Evolutionary conservation across 2,113 vertebrate genomes (phyloP).

Genomic region (Panthera leo): DNA sequence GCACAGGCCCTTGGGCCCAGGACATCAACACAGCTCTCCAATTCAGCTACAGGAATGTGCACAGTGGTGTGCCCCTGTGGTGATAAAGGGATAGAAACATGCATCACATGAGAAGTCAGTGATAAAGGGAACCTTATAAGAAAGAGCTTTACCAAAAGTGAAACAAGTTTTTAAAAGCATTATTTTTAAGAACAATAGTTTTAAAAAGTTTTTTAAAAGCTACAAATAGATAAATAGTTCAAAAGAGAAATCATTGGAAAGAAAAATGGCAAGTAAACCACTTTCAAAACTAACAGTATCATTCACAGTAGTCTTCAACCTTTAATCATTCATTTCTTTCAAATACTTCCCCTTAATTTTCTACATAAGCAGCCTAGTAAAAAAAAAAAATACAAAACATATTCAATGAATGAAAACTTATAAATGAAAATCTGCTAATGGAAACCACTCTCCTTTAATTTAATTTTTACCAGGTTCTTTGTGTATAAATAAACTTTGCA

Average conservation of each 20-base stretch:
- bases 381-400: background rate
- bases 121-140: slow-evolving; percentile 82
- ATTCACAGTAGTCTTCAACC: background rate
- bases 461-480: background rate
- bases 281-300: background rate
- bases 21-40: slow-evolving; percentile 85
- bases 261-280: background rate
- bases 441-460: background rate
- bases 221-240: background rate
- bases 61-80: slow-evolving; percentile 56
- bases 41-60: slow-evolving; percentile 77
- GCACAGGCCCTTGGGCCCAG: slow-evolving; percentile 81
- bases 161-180: slow-evolving; percentile 81
- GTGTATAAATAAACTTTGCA: background rate
- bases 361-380: background rate
- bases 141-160: slow-evolving; percentile 64
- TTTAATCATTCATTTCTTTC: background rate
- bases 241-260: slow-evolving; percentile 21
- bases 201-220: background rate
- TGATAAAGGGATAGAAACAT: slow-evolving; percentile 81
- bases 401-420: background rate
- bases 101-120: slow-evolving; percentile 85
- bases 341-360: slow-evolving; percentile 1
- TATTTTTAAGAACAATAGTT: slow-evolving; percentile 82
- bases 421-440: background rate